Evolutionary conservation across 1,140 invertebrate species (phyloP).

Genomic region (Popillia japonica): DNA sequence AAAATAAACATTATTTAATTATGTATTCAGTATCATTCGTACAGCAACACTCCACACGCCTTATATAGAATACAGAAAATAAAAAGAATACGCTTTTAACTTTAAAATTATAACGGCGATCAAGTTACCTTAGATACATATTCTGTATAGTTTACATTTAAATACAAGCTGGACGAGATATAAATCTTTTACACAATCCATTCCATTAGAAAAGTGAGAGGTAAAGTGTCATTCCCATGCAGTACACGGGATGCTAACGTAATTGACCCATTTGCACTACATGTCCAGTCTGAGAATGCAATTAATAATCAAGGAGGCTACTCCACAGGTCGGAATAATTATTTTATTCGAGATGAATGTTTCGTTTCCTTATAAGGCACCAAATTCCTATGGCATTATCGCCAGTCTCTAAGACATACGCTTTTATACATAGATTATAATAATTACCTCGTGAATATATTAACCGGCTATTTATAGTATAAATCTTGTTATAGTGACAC

Average conservation of each 20-base stretch:
- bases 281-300: conserved; percentile 36
- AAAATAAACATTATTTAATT: not conserved
- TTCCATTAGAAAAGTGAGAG: not conserved
- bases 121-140: conserved; percentile 31
- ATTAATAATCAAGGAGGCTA: conserved; percentile 32
- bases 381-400: conserved; percentile 21
- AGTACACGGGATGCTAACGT: conserved; percentile 31
- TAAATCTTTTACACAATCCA: conserved; percentile 36
- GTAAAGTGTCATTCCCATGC: conserved; percentile 29
- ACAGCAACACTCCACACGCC: not conserved
- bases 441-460: conserved; percentile 17
- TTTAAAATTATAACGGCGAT: conserved; percentile 39
- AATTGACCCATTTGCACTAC: conserved; percentile 40
- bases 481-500: conserved; percentile 16
- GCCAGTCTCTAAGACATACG: not conserved
- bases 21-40: not conserved
- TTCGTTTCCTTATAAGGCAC: conserved; percentile 35
- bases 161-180: conserved; percentile 19
- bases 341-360: conserved; percentile 31
- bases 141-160: not conserved
- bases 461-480: conserved; percentile 17
- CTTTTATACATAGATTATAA: conserved; percentile 9
- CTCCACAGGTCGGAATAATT: conserved; percentile 26
- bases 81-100: conserved; percentile 3
- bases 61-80: conserved; percentile 15